Evolutionary conservation across 2,888 invertebrate species (phyloP).

Genomic region (Lepidocyrtoides sp.): DNA sequence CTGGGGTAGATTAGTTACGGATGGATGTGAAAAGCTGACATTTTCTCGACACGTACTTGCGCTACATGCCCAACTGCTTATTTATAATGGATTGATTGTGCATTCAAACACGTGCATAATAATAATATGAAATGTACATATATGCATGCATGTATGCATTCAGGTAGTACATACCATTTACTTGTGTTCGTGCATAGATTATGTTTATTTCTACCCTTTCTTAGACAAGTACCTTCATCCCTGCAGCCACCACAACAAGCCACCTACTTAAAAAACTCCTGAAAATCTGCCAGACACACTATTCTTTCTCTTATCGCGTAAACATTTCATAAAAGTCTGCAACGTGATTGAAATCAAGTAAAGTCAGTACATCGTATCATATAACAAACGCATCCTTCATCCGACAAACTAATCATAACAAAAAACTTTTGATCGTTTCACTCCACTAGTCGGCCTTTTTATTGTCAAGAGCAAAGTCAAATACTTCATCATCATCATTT

Average conservation of each 20-base stretch:
- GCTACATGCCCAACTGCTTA: neutral
- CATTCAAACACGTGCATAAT: neutral
- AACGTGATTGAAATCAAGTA: constrained; percentile 32
- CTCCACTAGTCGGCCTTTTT: constrained; percentile 13
- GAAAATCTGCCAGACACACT: constrained; percentile 17
- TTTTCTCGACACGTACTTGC: constrained; percentile 40
- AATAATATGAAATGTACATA: too few relatives aligned
- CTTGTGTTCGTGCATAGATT: neutral
- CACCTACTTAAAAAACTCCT: neutral
- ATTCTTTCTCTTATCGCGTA: neutral
- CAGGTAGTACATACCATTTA: neutral
- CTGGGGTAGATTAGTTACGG: constrained; percentile 49
- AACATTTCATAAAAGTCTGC: neutral
- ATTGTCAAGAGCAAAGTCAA: constrained; percentile 4
- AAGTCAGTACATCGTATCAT: constrained; percentile 17
- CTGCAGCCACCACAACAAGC: neutral
- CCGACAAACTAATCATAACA: constrained; percentile 32
- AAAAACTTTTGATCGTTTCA: constrained; percentile 38
- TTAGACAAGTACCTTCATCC: neutral
- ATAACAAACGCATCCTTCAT: neutral
- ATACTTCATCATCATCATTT: constrained; percentile 8
- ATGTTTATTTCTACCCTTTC: neutral
- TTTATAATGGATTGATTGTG: constrained; percentile 10
- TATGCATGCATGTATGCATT: neutral
- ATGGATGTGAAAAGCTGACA: constrained; percentile 49